Evolutionary conservation across 2,113 vertebrate species (phyloP), one percentile per base, ranked within the genome.

Genomic region (Tenebrosternarchus preto): DNA sequence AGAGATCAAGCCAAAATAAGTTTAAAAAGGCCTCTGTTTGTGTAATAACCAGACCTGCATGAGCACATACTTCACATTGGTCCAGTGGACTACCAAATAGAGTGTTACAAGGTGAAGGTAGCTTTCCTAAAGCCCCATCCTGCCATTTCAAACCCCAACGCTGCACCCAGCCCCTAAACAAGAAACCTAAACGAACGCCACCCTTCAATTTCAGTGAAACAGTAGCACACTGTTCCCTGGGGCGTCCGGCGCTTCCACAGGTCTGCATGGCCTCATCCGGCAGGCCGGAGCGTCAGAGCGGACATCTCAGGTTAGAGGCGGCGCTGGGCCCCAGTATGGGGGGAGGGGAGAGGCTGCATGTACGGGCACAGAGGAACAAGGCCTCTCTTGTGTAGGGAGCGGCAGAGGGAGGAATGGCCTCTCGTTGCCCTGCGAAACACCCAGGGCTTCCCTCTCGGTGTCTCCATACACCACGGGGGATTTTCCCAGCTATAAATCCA

Each of bases 401-500:
- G 16, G 39, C 33, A 43, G 43, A 67, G 22, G 63, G 22, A 50
- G 61, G 63, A 73, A 76, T 80, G 73, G 55, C 80, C 73, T 80
- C 66, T 79, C 64, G 31, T 50, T 84, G 68, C 80, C 77, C 67
- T 61, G 61, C 80, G 82, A 83, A 85, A 80, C 46, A 83, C 60
- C 59, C 76, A 79, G 63, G 79, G 76, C 63, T 84, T 78, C 77
- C 81, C 80, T 81, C 60, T 78, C n/a, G 76, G 73, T 78, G 75
- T 85, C 75, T 80, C 75, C 83, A 84, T 71, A 69, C 78, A 80
- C 72, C 9, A 77, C 55, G 57, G 71, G 80, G 82, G 82, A 70
- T 83, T 85, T 85, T 84, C 81, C 66, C 71, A 80, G 72, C 70
- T 84, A 83, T 83, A 86, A 85, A 82, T 77, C 82, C 71, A 59